Conservation (phyloP, 2,797 vertebrate species). For the Galaxias olidus region DNA sequence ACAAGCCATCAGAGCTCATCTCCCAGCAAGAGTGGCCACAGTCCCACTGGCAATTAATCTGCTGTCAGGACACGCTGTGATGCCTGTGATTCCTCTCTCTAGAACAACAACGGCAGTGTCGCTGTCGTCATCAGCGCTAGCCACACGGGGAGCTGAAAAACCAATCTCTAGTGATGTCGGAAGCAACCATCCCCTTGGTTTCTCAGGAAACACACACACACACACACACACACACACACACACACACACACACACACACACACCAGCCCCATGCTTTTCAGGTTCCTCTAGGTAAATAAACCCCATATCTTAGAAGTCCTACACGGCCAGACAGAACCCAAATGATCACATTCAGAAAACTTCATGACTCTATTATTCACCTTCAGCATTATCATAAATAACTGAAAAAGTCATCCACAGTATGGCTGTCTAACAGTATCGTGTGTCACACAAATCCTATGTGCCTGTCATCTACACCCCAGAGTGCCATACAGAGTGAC, state of each 20-base stretch:
- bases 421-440: too few relatives aligned
- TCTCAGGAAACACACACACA: conserved; percentile 38
- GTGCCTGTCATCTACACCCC: too few relatives aligned
- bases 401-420: too few relatives aligned
- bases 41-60: conserved; percentile 81
- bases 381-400: too few relatives aligned
- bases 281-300: too few relatives aligned
- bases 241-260: neutral
- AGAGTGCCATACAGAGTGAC: too few relatives aligned
- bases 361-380: too few relatives aligned
- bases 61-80: conserved; percentile 75
- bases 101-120: conserved; percentile 62
- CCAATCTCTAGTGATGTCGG: conserved; percentile 62
- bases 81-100: conserved; percentile 63
- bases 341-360: too few relatives aligned
- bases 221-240: too few relatives aligned
- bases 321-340: too few relatives aligned
- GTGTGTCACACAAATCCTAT: too few relatives aligned
- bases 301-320: too few relatives aligned
- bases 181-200: conserved; percentile 63
- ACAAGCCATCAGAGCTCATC: conserved; percentile 76
- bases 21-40: conserved; percentile 68
- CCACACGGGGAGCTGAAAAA: conserved; percentile 61
- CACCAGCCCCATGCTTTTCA: neutral
- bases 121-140: conserved; percentile 36